Evolutionary conservation across 1,140 invertebrate species (phyloP), one percentile per base, ranked within the genome.

Genomic region (Drosophila insularis): DNA sequence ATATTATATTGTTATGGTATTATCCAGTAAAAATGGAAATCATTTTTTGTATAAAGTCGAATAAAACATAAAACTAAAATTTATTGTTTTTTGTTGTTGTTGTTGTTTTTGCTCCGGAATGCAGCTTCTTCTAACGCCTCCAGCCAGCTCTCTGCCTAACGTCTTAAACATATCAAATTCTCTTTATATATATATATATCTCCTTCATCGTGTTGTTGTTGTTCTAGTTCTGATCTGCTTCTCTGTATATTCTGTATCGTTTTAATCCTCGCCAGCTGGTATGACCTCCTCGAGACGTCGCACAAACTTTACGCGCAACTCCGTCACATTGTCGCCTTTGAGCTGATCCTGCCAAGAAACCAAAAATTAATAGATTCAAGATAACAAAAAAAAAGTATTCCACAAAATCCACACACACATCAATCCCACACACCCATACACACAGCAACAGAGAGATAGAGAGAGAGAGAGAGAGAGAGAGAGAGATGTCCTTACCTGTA

Each of bases 251-350:
- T 50, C 19, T 76, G 73, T 76, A 63, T 76, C 43, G 37, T 19
- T 87, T 64, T 96, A 99, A 93, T 99, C 98, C 94, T 99, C 98
- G 61, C 98, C 98, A 71, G 97, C 98, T 61, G 98, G 98, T 87
- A 99, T 96, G 21, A 98, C 97, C 93, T 99, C 99, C 93, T 99
- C 98, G 86, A 99, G 93, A 93, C 97, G 95, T 92, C 98, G 96
- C 58, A 99, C 96, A 92, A 99, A 99, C 92, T 99, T 99, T 1
- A 99, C 95, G 91, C 98, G 93, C 43, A 99, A 93, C 94, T 99
- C 99, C 64, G 98, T 99, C 10, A 96, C 94, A 89, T 95, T 95
- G 93, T 99, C 98, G 67, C 98, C 98, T 93, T 98, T 99, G 31
- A 99, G 92, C 77, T 98, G 97, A 93, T 99, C 99, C 93, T 99